phyloP scores from a whole-genome alignment of 1,140 invertebrate species.

The Araneus ventricosus region DNA sequence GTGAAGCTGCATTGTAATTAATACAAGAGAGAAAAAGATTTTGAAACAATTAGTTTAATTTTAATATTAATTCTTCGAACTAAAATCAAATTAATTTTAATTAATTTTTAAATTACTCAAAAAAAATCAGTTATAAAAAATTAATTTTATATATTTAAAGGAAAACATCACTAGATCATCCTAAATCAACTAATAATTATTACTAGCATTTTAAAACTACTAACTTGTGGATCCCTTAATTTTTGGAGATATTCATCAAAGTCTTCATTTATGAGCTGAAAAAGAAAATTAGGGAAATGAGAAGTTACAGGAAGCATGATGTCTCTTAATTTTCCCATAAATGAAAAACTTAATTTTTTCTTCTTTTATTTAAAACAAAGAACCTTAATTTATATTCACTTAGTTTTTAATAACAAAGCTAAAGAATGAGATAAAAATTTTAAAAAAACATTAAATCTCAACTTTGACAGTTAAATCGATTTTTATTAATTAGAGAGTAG shows the following conservation, averaged over 20 bases:
- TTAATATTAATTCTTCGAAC: no score
- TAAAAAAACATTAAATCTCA: background rate
- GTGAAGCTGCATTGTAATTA: no score
- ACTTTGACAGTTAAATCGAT: no score
- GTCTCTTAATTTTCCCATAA: background rate
- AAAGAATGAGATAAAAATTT: background rate
- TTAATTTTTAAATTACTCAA: no score
- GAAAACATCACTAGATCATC: no score
- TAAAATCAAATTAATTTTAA: no score
- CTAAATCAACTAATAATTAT: background rate
- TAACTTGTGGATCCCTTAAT: constrained; percentile 84
- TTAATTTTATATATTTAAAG: no score
- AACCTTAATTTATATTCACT: background rate
- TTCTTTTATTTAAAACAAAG: background rate
- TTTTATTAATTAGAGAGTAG: background rate
- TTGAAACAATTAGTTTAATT: no score
- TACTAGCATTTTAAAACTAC: background rate
- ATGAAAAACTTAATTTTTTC: no score
- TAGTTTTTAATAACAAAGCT: background rate
- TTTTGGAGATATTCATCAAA: constrained; percentile 85
- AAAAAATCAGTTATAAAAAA: no score
- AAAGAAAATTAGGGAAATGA: background rate
- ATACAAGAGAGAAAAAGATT: no score
- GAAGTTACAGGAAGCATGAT: background rate
- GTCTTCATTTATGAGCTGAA: constrained; percentile 83